phyloP scores from a whole-genome alignment of 2,888 invertebrate genomes.

The Melieria crassipennis region DNA sequence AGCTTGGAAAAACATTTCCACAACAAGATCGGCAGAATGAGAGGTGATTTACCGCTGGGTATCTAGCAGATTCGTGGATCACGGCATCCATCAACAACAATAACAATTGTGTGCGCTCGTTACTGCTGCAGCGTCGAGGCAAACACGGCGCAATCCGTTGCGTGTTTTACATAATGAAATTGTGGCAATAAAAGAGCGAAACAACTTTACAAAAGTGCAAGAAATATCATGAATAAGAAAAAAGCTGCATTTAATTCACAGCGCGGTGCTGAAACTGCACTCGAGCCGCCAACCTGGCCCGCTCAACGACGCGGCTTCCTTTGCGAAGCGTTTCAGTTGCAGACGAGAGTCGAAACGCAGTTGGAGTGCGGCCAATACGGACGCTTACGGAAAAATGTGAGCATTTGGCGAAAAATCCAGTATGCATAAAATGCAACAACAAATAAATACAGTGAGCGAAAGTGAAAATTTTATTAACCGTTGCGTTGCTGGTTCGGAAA shows the following conservation, averaged over 20 bases:
- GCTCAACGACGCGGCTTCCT: conserved; percentile 13
- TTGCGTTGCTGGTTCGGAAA: too few relatives aligned
- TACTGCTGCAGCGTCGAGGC: conserved; percentile 5
- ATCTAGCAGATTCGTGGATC: neutral
- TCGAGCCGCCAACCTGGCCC: conserved; percentile 16
- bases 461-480: too few relatives aligned
- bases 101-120: neutral
- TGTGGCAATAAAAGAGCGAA: conserved; percentile 31
- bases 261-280: conserved; percentile 8
- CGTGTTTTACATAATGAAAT: conserved; percentile 50
- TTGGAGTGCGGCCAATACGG: conserved; percentile 33
- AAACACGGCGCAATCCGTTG: conserved; percentile 31
- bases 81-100: neutral
- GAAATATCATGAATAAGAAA: conserved; percentile 27
- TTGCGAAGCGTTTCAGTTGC: conserved; percentile 20
- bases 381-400: conserved; percentile 26
- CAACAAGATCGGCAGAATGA: neutral
- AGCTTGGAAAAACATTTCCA: neutral
- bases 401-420: too few relatives aligned
- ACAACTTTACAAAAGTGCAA: conserved; percentile 36
- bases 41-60: neutral
- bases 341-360: conserved; percentile 25
- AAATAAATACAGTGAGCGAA: too few relatives aligned
- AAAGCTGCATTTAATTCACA: conserved; percentile 34
- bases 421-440: too few relatives aligned